Evolutionary conservation across 2,888 invertebrate species (phyloP).

Genomic region (Nomada fucata): DNA sequence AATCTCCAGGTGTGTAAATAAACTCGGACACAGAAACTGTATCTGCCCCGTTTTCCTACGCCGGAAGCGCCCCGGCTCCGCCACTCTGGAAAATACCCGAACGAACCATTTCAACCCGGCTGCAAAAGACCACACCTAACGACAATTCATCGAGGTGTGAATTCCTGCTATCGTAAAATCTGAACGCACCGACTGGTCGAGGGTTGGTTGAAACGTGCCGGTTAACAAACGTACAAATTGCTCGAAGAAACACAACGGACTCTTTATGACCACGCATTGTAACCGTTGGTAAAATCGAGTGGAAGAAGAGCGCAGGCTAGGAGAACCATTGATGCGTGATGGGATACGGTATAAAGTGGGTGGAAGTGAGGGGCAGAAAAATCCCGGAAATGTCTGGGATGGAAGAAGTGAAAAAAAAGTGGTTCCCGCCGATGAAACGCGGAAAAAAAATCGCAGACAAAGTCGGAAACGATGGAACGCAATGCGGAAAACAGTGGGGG

Average conservation of each 20-base stretch:
- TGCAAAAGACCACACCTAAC: background rate
- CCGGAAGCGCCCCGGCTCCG: slow-evolving; percentile 17
- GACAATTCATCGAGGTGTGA: background rate
- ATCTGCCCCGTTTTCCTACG: slow-evolving; percentile 13
- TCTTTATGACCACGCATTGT: slow-evolving; percentile 51
- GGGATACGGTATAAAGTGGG: background rate
- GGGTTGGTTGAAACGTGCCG: slow-evolving; percentile 24
- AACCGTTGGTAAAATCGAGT: slow-evolving; percentile 13
- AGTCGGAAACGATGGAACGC: slow-evolving; percentile 36
- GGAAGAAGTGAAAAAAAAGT: slow-evolving; percentile 29
- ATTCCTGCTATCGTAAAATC: background rate
- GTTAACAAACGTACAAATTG: slow-evolving; percentile 53
- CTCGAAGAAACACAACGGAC: slow-evolving; percentile 51
- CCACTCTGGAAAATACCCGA: background rate
- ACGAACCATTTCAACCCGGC: slow-evolving; percentile 1
- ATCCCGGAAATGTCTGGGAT: slow-evolving; percentile 16
- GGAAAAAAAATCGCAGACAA: slow-evolving; percentile 28
- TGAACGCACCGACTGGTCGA: background rate
- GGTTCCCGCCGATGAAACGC: slow-evolving; percentile 23
- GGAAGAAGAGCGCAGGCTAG: background rate
- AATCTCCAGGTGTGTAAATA: slow-evolving; percentile 25
- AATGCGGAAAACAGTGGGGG: slow-evolving; percentile 31
- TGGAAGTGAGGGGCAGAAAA: no score
- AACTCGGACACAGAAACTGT: slow-evolving; percentile 25
- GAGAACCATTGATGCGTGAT: slow-evolving; percentile 6